Evolutionary conservation across 1,140 invertebrate species (phyloP), one percentile per base, ranked within the genome.

Genomic region (Bombus waltoni): DNA sequence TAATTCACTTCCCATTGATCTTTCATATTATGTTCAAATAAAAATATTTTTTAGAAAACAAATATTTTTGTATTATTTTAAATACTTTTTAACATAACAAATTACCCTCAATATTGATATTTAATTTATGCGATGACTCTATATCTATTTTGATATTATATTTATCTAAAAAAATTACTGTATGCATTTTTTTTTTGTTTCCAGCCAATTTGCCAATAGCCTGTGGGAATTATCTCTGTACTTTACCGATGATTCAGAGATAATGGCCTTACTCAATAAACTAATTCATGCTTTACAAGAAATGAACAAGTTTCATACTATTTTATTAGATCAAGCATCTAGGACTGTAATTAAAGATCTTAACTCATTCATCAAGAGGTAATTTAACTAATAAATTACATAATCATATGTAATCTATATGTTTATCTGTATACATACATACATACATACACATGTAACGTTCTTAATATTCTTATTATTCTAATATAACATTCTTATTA

Each of bases 291-390:
- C 96, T 80, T 94, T 98, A 25, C 96, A 98, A 95, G 98, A 98
- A 95, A 98, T 98, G 97, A 97, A 98, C 92, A 99, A 99, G 93
- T 99, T 98, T 93, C 98, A 98, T 90, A 97, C 97, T 13, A 99
- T 98, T 87, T 95, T 99, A 42, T 95, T 99, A 89, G 98, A 99
- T 94, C 98, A 99, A 95, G 98, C 98, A 18, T 98, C 98, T 66
- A 96, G 98, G 92, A 98, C 98, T 81, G 97, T 99, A 77, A 95
- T 98, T 32, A 98, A 98, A 95, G 98, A 98, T 96, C 96, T 99
- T 85, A 97, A 96, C 82, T 96, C 97, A 87, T 99, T 99, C 94
- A 96, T 99, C 40, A 98, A 98, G 96, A 97, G 97, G 97, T 98
- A 96, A 89, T 47, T 59, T 42, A 66, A 32, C n/a, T 10, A 42